A percentile compares a stretch with the other conserved stretches of the same genome.
These are phyloP conservation scores for Hetaerina americana DNA, from an alignment of 1,140 invertebrate species.

Conservation along the genomic window DNA sequence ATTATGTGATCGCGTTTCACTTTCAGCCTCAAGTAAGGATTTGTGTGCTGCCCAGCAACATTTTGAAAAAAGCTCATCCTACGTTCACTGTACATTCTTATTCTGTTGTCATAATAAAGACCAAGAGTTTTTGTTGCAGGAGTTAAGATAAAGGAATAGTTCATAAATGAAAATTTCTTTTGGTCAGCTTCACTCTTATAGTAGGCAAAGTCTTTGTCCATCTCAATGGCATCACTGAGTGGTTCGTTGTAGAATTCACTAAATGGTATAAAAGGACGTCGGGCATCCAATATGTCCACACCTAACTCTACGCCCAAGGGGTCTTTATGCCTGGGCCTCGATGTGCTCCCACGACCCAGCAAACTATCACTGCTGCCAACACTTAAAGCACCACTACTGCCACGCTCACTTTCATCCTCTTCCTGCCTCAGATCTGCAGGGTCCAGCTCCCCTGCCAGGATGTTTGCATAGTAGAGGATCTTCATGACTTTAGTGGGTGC, in stretches of 20 bases:
- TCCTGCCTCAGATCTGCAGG: conserved; percentile 42
- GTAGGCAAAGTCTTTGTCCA: conserved; percentile 84
- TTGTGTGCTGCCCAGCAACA: conserved; percentile 60
- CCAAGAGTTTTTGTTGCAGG: conserved; percentile 81
- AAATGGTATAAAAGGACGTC: conserved; percentile 68
- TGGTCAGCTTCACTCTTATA: conserved; percentile 52
- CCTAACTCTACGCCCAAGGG: conserved; percentile 44
- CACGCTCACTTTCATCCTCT: conserved; percentile 24
- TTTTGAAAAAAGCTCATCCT: conserved; percentile 68
- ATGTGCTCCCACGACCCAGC: background rate
- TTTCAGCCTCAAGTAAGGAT: conserved; percentile 74
- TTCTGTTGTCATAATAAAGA: conserved; percentile 85
- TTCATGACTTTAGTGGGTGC: conserved; percentile 73
- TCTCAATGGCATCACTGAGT: conserved; percentile 79
- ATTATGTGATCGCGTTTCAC: conserved; percentile 73
- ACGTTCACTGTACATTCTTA: conserved; percentile 87
- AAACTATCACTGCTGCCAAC: background rate
- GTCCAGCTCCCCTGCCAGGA: conserved; percentile 69
- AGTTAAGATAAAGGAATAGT: conserved; percentile 83
- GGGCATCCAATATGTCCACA: conserved; percentile 63
- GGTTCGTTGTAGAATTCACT: conserved; percentile 89
- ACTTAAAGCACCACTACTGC: background rate
- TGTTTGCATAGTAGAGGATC: conserved; percentile 81
- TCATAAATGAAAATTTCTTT: conserved; percentile 82
- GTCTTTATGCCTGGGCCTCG: conserved; percentile 29